A percentile compares a stretch with the other conserved stretches of the same genome.
These are phyloP conservation scores for Andrena cerasifolii DNA, from an alignment of 1,140 invertebrate species.

Conservation along the genomic window DNA sequence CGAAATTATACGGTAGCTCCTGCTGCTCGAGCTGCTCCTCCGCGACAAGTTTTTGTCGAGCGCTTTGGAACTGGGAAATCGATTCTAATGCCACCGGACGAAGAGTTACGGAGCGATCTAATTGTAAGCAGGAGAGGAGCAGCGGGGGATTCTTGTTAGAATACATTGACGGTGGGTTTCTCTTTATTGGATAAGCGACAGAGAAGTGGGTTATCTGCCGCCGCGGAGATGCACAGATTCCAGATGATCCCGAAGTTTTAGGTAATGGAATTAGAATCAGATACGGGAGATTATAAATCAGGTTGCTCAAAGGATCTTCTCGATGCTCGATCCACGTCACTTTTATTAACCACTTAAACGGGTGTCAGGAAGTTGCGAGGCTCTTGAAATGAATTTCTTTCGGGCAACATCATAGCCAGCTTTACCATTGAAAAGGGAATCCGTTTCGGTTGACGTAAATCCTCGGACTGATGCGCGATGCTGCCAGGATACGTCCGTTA, in stretches of 20 bases:
- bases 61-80: background rate
- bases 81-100: background rate
- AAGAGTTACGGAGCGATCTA: background rate
- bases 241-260: background rate
- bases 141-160: background rate
- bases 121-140: background rate
- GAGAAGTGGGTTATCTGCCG: too few species aligned
- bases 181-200: background rate
- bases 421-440: constrained; percentile 1
- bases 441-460: constrained; percentile 49
- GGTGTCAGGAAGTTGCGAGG: constrained; percentile 6
- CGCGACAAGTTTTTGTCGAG: constrained; percentile 23
- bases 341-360: background rate
- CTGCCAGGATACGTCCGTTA: constrained; percentile 21
- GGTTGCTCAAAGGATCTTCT: background rate
- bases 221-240: too few species aligned
- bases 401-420: constrained; percentile 4
- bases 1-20: constrained; percentile 35
- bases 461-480: constrained; percentile 36
- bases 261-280: background rate
- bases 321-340: constrained; percentile 1
- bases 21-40: background rate
- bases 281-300: background rate
- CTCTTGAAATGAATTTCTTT: background rate
- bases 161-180: background rate